Base-by-base conservation (phyloP, 2,888 invertebrate genomes). In the Incurvaria masculella region DNA sequence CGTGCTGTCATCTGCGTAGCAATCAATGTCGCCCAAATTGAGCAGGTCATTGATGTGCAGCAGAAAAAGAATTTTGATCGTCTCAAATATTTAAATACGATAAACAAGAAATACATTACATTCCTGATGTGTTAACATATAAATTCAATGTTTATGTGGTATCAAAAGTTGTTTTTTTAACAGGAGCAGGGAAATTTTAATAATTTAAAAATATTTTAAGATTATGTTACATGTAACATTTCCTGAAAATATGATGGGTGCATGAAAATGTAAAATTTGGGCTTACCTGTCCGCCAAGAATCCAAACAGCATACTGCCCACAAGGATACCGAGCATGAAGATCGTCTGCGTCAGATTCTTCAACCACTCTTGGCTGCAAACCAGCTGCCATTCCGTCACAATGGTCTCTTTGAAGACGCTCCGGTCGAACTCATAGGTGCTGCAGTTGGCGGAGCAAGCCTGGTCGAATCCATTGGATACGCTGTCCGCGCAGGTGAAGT, bases 291-390 rank as follows among this genome's bases (percentile, higher is more conserved):
- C 91, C n/a, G 90, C 84, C 19, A 87, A 69, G 64, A 85, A 81
- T 49, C 91, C 90, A 62, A 90, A 90, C 46, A 84, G 57, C 67
- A 90, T 81, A 59, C 87, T 89, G 44, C 91, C 91, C 44, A 87
- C 72, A 51, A 91, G 80, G 51, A 91, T 85, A 4, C 91, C 91
- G 42, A 86, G 69, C 90, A 91, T 91, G 53, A 89, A 87, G 47
- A 88, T 71, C 5, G 87, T 87, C 63, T 91, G 91, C 1, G 88
- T 87, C n/a, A 89, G 69, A 59, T 87, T 86, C 42, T 86, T 84
- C 53, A 89, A 70, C 69, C 86, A 84, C 14, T 76, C 71, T 49
- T 78, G 79, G 23, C 82, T 79, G 62, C 90, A 91, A 1, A 89
- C 83, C 42, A 92, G 78, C 61, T 87, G 78, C 88, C 89, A 92